Percentiles rank a stretch among this genome's conserved stretches.
Evolutionary conservation across 2,113 vertebrate genomes (phyloP).

Genomic region (Catharus bicknelli): DNA sequence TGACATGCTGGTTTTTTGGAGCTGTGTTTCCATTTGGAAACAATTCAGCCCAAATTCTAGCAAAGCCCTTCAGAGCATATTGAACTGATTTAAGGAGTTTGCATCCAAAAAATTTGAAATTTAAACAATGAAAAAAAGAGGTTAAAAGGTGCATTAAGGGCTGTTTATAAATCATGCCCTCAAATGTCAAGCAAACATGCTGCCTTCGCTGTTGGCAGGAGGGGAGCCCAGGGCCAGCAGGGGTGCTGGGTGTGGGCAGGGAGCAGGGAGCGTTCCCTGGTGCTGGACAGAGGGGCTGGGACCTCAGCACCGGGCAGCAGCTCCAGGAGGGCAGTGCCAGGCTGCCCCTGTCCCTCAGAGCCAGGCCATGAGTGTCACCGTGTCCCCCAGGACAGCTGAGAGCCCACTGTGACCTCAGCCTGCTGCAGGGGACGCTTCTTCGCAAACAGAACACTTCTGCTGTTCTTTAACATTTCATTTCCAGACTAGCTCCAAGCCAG

Average conservation of each 20-base stretch:
- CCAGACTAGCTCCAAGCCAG: not conserved
- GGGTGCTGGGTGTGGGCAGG: not conserved
- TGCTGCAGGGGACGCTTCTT: not conserved
- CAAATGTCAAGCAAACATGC: constrained; percentile 55
- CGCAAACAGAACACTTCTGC: fast-evolving
- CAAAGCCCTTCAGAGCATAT: constrained; percentile 13
- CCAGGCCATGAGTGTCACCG: not conserved
- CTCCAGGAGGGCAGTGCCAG: fast-evolving
- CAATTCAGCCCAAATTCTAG: constrained; percentile 34
- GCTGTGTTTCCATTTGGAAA: constrained; percentile 53
- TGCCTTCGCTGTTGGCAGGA: not conserved
- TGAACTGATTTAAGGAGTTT: constrained; percentile 62
- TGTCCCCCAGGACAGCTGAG: fast-evolving
- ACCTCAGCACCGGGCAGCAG: not conserved
- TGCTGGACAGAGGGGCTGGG: not conserved
- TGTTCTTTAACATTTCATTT: not conserved
- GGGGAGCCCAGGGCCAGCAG: not conserved
- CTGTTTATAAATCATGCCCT: constrained; percentile 36
- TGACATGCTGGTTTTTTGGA: not conserved
- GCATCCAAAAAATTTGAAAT: constrained; percentile 55
- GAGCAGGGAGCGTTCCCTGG: not conserved
- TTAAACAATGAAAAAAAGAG: constrained; percentile 45
- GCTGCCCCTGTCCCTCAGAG: fast-evolving
- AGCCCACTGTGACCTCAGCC: fast-evolving
- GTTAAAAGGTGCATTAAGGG: constrained; percentile 20